phyloP scores from a whole-genome alignment of 2,113 vertebrate genomes.

The Trinectes maculatus region DNA sequence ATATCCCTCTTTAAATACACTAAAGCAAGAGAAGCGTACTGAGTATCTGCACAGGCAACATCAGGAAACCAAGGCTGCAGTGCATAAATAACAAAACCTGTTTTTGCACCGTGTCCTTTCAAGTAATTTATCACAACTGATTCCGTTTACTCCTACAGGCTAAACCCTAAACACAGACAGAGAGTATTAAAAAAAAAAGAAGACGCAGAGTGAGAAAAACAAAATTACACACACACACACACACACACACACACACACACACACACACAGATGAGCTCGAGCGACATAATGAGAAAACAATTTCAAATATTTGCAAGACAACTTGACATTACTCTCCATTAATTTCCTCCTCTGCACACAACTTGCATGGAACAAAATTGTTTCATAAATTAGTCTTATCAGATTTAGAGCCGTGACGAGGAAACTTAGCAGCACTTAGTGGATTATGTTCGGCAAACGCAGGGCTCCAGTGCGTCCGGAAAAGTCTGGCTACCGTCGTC shows the following conservation, averaged over 20 bases:
- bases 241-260: not conserved
- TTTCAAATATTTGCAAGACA: conserved; percentile 33
- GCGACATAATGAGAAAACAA: conserved; percentile 37
- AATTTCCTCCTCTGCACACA: conserved; percentile 10
- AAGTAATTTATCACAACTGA: conserved; percentile 46
- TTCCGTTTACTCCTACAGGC: conserved; percentile 33
- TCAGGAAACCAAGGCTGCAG: conserved; percentile 6
- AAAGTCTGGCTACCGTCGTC: conserved; percentile 21
- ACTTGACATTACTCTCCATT: conserved; percentile 52
- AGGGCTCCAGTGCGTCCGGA: too few relatives aligned
- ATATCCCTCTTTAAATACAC: not conserved
- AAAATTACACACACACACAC: conserved; percentile 1
- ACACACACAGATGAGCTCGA: not conserved
- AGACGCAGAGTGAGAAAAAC: not conserved
- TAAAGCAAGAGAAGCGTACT: not conserved
- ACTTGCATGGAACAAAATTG: conserved; percentile 29
- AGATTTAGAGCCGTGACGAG: conserved; percentile 7
- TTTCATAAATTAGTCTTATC: conserved; percentile 17
- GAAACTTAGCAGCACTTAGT: conserved; percentile 1
- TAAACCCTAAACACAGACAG: conserved; percentile 25
- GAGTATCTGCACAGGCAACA: conserved; percentile 7
- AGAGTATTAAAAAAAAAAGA: conserved; percentile 14
- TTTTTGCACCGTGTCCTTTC: conserved; percentile 2
- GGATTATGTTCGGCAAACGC: conserved; percentile 14
- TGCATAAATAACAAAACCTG: not conserved